Evolutionary conservation across 2,888 invertebrate species (phyloP), one percentile per base, ranked within the genome.

Genomic region (Adineta ricciae): DNA sequence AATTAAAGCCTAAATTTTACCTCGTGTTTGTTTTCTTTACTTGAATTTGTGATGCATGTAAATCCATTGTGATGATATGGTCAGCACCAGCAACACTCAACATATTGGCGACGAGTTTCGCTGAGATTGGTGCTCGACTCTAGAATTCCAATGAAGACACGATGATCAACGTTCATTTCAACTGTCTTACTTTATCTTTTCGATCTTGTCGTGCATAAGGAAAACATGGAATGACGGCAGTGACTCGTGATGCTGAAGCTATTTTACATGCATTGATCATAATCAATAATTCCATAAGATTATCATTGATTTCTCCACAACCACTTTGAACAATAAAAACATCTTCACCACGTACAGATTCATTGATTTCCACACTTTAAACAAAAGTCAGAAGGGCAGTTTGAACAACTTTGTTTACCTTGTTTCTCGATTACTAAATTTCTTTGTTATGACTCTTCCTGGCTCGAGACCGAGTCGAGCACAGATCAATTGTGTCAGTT

Each of bases 381-480:
- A 46, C 46, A 46, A 11, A 84, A 41, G 54, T n/a, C n/a, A 32
- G 50, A 64, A n/a, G n/a, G n/a, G 27, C 9, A 54, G 7, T 7
- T 27, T 56, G 24, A 5, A 41, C 2, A 32, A 83, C 11, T 32
- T 56, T 54, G 89, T 92, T 92, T 91, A 94, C 94, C 97, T 96
- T 92, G 97, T 97, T 93, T 98, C 98, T 92, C 97, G 94, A 93
- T 99, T 99, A 92, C 96, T 96, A 92, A 99, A 99, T 93, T 99
- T 99, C 92, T 98, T 99, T 88, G 98, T 95, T 90, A 97, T 96
- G 88, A 98, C 97, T 92, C 97, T 97, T 88, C 97, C 97, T 88
- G 96, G 93, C 92, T 97, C 97, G 90, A 99, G 96, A 8, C 90
- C 98, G 86, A 99, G 93, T 87, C 99, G 94, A 91, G 97, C 97